Evolutionary conservation across 2,888 invertebrate genomes (phyloP).

Genomic region (Ctena decussata): DNA sequence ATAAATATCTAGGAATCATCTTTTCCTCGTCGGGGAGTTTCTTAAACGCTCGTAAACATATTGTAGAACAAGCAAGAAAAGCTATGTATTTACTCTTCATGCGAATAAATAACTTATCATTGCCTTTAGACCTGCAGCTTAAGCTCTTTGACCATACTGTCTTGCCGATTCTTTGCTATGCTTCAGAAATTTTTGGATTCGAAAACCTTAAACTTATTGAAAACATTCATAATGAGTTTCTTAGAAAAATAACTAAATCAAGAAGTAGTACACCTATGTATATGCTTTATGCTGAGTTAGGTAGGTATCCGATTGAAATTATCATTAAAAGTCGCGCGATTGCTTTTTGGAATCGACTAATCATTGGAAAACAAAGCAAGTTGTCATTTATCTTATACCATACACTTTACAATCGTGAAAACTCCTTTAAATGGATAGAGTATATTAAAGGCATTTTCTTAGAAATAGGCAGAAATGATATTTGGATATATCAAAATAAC

Average conservation of each 20-base stretch:
- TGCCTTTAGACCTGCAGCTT: constrained; percentile 22
- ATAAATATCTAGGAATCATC: constrained; percentile 25
- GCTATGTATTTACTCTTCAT: neutral
- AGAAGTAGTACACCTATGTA: constrained; percentile 13
- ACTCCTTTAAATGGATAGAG: neutral
- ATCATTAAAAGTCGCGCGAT: constrained; percentile 9
- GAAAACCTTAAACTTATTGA: constrained; percentile 26
- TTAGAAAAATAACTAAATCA: neutral
- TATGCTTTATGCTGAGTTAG: constrained; percentile 23
- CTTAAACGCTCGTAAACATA: constrained; percentile 8
- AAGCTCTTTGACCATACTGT: constrained; percentile 23
- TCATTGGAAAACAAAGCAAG: neutral
- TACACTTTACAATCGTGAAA: neutral
- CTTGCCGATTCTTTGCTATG: constrained; percentile 29
- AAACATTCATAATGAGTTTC: constrained; percentile 7
- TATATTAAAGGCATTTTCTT: neutral
- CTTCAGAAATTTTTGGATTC: constrained; percentile 30
- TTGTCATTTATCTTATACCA: neutral
- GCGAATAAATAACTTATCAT: constrained; percentile 22
- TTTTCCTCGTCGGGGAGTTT: constrained; percentile 19
- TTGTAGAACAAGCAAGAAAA: constrained; percentile 19
- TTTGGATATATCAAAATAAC: constrained; percentile 3
- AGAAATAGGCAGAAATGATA: neutral
- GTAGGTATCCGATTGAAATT: constrained; percentile 8
- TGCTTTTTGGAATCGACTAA: constrained; percentile 11